Conservation (phyloP, 2,113 vertebrate species). For the Hippocampus comes region DNA sequence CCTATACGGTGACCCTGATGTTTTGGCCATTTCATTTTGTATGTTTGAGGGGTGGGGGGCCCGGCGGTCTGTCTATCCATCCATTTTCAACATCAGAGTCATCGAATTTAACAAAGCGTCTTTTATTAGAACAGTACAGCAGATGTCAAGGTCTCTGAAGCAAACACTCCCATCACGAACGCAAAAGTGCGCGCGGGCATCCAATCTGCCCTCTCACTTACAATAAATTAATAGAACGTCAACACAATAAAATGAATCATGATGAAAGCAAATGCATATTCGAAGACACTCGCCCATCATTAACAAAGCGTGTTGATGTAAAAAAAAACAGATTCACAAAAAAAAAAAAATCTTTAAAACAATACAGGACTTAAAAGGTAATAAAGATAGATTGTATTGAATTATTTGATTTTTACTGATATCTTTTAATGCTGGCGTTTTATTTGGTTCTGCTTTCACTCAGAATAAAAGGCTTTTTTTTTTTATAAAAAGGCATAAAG, state of each 20-base stretch:
- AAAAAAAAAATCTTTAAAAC: constrained; percentile 12
- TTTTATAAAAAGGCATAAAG: constrained; percentile 21
- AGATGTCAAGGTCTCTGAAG: constrained; percentile 74
- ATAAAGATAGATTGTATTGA: no score
- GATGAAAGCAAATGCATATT: constrained; percentile 16
- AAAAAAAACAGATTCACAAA: constrained; percentile 24
- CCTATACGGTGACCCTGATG: no score
- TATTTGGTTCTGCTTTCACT: constrained; percentile 4
- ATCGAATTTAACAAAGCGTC: constrained; percentile 46
- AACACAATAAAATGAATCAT: constrained; percentile 34
- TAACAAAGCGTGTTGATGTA: constrained; percentile 18
- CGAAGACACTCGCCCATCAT: constrained; percentile 35
- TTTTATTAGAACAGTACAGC: constrained; percentile 75
- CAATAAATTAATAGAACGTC: constrained; percentile 62
- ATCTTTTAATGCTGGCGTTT: constrained; percentile 9
- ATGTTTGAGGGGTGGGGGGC: not conserved
- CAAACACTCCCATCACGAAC: constrained; percentile 59
- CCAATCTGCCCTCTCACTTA: constrained; percentile 44
- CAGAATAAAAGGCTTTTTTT: not conserved
- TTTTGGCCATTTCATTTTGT: not conserved
- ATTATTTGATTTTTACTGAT: not conserved
- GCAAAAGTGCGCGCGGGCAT: constrained; percentile 55
- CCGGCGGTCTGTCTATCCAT: not conserved
- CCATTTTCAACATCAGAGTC: not conserved
- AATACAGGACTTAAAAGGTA: not conserved